A percentile compares a stretch with the other conserved stretches of the same genome.
These are phyloP conservation scores for Eupithecia tripunctaria DNA, from an alignment of 2,888 invertebrate species.

Conservation along the genomic window DNA sequence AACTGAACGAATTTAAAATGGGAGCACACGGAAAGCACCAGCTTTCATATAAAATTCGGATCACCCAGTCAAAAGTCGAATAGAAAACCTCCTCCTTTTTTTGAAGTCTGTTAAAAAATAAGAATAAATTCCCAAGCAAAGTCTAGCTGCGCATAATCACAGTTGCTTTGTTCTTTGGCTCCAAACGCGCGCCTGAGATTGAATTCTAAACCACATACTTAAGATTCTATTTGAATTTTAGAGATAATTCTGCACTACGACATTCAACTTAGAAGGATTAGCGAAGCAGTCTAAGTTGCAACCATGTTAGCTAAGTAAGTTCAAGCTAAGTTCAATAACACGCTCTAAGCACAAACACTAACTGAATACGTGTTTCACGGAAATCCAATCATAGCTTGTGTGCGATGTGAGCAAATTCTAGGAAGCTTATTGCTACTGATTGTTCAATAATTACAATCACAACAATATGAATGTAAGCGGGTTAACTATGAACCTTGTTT, in stretches of 20 bases:
- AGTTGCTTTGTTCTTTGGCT: neutral
- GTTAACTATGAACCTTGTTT: too few species aligned
- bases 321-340: conserved; percentile 1
- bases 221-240: neutral
- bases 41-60: too few species aligned
- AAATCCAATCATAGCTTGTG: conserved; percentile 7
- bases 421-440: conserved; percentile 1
- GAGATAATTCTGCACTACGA: neutral
- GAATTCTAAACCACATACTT: neutral
- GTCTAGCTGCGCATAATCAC: neutral
- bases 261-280: neutral
- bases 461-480: too few species aligned
- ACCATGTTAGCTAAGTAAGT: conserved; percentile 1
- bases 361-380: conserved; percentile 1
- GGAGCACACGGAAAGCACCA: too few species aligned
- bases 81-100: too few species aligned
- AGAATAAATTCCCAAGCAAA: neutral
- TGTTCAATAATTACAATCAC: neutral
- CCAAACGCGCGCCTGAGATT: neutral
- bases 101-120: too few species aligned
- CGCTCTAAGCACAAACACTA: conserved; percentile 12
- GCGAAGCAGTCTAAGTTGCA: neutral
- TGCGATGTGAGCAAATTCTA: neutral
- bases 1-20: too few species aligned
- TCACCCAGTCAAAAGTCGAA: too few species aligned